Conservation (phyloP, 2,797 vertebrate species). For the Coendou prehensilis region DNA sequence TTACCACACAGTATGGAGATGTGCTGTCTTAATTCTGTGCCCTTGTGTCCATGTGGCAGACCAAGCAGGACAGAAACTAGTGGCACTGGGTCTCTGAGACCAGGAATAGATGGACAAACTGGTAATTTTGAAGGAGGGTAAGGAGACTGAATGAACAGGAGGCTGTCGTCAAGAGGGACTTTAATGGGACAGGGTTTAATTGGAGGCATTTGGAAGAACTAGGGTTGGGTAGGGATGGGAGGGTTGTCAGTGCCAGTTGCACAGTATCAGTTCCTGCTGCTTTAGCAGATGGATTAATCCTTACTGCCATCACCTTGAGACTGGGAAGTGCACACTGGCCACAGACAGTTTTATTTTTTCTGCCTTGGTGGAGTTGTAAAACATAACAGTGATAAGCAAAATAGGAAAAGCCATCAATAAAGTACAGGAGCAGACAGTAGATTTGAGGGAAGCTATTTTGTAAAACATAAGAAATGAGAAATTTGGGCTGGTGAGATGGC, state of each 20-base stretch:
- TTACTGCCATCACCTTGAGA: fast-evolving
- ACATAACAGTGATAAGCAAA: not conserved
- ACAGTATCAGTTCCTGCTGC: no score
- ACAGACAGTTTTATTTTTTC: not conserved
- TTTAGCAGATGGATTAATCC: fast-evolving
- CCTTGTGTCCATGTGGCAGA: not conserved
- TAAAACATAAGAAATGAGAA: not conserved
- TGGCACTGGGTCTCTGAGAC: not conserved
- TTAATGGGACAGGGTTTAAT: not conserved
- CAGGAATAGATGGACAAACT: not conserved
- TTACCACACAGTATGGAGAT: not conserved
- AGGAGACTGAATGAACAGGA: not conserved
- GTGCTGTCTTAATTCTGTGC: no score
- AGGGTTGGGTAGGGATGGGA: not conserved
- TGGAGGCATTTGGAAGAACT: not conserved
- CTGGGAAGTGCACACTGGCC: fast-evolving
- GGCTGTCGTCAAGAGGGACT: not conserved
- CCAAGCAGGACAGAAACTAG: not conserved
- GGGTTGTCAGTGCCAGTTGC: not conserved
- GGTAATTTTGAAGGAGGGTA: not conserved
- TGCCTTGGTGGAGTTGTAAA: not conserved
- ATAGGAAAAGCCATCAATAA: not conserved
- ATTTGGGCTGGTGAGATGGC: no score
- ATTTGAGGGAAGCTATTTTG: not conserved
- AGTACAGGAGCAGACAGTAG: not conserved